Conservation (phyloP, 2,888 invertebrate genomes). For the Silvanus unidentatus region DNA sequence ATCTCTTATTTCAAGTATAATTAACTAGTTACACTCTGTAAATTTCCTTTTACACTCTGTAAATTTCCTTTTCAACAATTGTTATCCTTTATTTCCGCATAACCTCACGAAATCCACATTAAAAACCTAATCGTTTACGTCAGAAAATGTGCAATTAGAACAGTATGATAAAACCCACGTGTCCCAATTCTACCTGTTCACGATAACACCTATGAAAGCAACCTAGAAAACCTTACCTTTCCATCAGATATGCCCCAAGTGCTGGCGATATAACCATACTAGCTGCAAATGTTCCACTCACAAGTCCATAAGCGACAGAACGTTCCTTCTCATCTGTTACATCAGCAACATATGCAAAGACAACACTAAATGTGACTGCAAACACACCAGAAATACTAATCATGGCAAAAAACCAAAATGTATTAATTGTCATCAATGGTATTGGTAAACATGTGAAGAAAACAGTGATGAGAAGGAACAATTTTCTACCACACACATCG, state of each 20-base stretch:
- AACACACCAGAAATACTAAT: constrained; percentile 98
- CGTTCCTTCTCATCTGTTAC: constrained; percentile 96
- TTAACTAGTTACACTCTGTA: no score
- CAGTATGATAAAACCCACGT: no score
- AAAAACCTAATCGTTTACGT: no score
- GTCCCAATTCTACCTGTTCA: no score
- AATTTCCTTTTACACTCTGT: no score
- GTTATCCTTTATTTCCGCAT: no score
- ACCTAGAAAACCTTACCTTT: constrained; percentile 47
- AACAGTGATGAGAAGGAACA: constrained; percentile 94
- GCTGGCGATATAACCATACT: constrained; percentile 98
- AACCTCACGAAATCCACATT: no score
- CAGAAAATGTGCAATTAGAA: no score
- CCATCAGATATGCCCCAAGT: constrained; percentile 83
- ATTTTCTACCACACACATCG: constrained; percentile 97
- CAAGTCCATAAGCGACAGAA: constrained; percentile 91
- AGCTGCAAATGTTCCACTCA: constrained; percentile 94
- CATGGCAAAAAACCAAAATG: constrained; percentile 92
- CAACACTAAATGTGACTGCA: constrained; percentile 98
- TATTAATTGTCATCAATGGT: constrained; percentile 97
- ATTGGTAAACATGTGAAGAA: constrained; percentile 99
- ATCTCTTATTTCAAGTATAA: no score
- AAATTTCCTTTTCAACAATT: no score
- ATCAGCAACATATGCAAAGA: constrained; percentile 99
- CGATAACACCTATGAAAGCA: no score